A percentile compares a stretch with the other conserved stretches of the same genome.
These are phyloP conservation scores for Strix aluco DNA, from an alignment of 2,113 vertebrate genomes.

Conservation along the genomic window DNA sequence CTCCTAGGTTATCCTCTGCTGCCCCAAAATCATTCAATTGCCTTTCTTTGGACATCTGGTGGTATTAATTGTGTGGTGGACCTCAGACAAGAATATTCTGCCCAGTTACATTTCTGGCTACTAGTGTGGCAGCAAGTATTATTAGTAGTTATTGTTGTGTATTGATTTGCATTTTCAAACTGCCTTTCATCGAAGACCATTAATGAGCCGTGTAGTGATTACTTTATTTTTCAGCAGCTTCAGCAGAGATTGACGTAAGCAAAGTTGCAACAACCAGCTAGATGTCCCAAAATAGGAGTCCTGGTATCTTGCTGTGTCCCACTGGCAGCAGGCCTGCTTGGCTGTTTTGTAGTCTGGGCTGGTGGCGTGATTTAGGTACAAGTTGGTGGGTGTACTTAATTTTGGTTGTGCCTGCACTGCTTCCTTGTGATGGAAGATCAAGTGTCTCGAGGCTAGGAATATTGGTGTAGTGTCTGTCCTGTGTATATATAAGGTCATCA, in stretches of 20 bases:
- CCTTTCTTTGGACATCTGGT: conserved; percentile 41
- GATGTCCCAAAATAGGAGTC: neutral
- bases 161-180: conserved; percentile 35
- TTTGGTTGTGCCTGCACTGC: neutral
- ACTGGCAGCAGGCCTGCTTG: neutral
- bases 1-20: neutral
- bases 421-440: neutral
- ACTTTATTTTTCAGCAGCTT: neutral
- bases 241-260: neutral
- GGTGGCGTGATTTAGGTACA: neutral
- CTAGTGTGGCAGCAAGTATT: neutral
- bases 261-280: neutral
- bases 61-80: neutral
- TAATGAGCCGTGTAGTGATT: neutral
- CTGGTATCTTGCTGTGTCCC: neutral
- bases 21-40: neutral
- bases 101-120: conserved; percentile 7
- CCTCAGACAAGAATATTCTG: conserved; percentile 16
- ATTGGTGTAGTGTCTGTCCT: neutral
- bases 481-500: neutral
- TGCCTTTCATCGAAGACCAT: neutral
- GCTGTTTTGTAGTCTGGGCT: neutral
- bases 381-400: neutral
- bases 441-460: neutral
- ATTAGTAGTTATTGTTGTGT: neutral